Evolutionary conservation across 2,797 vertebrate genomes (phyloP), one percentile per base, ranked within the genome.

Genomic region (Hapalemur alaotrensis): DNA sequence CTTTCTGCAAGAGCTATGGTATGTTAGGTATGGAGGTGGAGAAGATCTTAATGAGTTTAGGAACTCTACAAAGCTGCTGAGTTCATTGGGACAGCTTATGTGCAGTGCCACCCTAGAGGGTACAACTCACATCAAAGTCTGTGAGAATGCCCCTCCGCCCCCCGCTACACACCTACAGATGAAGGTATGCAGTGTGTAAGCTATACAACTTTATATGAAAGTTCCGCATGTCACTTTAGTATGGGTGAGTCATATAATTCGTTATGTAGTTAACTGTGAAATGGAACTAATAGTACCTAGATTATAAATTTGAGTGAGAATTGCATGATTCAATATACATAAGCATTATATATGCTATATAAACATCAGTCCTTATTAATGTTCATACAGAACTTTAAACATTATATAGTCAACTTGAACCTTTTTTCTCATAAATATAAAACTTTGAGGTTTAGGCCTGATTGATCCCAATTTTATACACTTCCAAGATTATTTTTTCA

Each of bases 101-200:
- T 15, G 4, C 0, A 12, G 11, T 41, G 15, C 7, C 2, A 10
- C 1, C 32, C 20, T 30, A 35, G 13, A 65, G 35, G 32, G 8
- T 20, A 8, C 28, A 14, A 4, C 12, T 76, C 10, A 35, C 4
- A 32, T 28, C 35, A 38, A 43, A 70, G 4, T 22, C 5, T 63
- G 7, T 50, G 14, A 67, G 38, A 57, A 52, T 5, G 1, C 3
- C 2, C 7, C 20, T 25, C 32, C 0, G 11, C 2, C 1, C 0
- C 1, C 3, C 2, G 1, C 32, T 0, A 25, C 1, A 3, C 13
- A 14, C 63, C 48, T 11, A 32, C 7, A 48, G 10, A 32, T 52
- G 6, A 54, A 43, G 0, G 8, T 72, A 9, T 15, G 3, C 1
- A 20, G 9, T 57, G 2, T 22, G 10, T 25, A 20, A 13, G 5